Percentiles rank a stretch among this genome's conserved stretches.
These are phyloP conservation scores for Epistrophe eligans DNA, from an alignment of 2,888 invertebrate genomes.

Conservation along the genomic window DNA sequence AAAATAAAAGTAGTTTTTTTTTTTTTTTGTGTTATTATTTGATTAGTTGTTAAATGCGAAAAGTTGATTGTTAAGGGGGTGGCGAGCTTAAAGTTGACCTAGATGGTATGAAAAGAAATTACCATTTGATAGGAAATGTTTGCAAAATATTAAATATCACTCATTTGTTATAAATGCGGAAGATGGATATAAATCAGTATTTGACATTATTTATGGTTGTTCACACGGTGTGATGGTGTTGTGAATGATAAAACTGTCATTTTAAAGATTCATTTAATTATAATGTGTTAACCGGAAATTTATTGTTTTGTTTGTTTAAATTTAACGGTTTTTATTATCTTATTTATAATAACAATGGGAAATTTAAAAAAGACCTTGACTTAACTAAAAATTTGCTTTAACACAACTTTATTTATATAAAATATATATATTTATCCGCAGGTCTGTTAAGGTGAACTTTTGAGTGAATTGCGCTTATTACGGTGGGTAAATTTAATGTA, in stretches of 20 bases:
- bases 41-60: background rate
- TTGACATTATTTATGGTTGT: conserved; percentile 1
- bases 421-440: background rate
- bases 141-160: conserved; percentile 2
- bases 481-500: background rate
- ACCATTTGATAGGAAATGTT: background rate
- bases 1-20: background rate
- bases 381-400: background rate
- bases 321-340: background rate
- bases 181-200: conserved; percentile 18
- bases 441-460: background rate
- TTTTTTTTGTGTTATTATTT: conserved; percentile 9
- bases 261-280: background rate
- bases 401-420: background rate
- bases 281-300: conserved; percentile 15
- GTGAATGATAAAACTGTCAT: conserved; percentile 17
- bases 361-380: conserved; percentile 20
- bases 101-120: background rate
- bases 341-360: background rate
- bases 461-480: conserved; percentile 1
- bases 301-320: conserved; percentile 20
- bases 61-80: background rate
- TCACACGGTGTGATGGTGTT: conserved; percentile 17
- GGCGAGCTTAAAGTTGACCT: background rate
- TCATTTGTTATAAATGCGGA: conserved; percentile 23